Percentiles rank a stretch among this genome's conserved stretches.
Evolutionary conservation across 2,113 vertebrate species (phyloP).

Genomic region (Choloepus hoffmanni): DNA sequence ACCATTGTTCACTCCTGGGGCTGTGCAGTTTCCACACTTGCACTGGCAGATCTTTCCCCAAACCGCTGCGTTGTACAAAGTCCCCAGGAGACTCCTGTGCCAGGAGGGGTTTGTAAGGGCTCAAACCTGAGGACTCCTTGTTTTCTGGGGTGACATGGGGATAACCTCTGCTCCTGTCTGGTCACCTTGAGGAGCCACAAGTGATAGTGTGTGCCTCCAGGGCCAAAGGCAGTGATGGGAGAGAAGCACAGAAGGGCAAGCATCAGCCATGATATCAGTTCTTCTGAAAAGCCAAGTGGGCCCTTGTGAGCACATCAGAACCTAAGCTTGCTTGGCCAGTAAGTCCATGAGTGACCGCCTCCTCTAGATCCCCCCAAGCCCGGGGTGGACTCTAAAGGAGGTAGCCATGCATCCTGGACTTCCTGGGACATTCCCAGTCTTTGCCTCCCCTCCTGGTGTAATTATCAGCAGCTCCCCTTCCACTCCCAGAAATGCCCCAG

Average conservation of each 20-base stretch:
- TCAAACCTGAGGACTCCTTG: neutral
- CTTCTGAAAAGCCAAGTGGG: neutral
- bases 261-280: neutral
- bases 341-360: neutral
- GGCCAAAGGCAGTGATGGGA: too few species aligned
- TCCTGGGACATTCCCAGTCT: neutral
- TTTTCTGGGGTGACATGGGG: neutral
- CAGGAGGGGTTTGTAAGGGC: neutral
- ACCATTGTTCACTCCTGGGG: neutral
- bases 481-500: neutral
- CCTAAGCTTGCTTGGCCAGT: neutral
- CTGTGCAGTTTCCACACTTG: neutral
- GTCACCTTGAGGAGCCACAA: neutral
- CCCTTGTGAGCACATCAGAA: neutral
- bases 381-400: accelerated
- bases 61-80: neutral
- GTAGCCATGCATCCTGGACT: neutral
- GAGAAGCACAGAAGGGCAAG: accelerated
- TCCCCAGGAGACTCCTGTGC: neutral
- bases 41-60: accelerated
- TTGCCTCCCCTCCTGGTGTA: neutral
- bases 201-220: too few species aligned
- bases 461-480: neutral
- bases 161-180: neutral
- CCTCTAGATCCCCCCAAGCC: accelerated